A percentile compares a stretch with the other conserved stretches of the same genome.
phyloP scores from a whole-genome alignment of 30 jellyfish, hydroid and myxozoan species.

The Turritopsis rubra region DNA sequence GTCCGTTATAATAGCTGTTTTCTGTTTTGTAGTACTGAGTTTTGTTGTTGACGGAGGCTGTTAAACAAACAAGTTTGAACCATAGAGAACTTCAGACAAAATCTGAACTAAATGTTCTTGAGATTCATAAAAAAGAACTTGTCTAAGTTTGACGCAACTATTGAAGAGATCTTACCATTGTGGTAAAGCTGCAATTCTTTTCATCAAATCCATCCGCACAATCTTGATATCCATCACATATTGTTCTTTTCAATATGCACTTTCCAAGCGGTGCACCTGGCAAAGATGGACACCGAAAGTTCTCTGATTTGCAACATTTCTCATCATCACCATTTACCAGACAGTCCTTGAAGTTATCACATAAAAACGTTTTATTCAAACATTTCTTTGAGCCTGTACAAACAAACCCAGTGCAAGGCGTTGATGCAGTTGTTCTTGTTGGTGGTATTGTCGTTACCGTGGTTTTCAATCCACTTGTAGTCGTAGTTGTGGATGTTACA shows the following conservation, averaged over 20 bases:
- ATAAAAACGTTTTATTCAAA: slow-evolving; percentile 24
- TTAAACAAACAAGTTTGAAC: not conserved
- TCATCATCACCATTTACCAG: slow-evolving; percentile 58
- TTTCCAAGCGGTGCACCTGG: slow-evolving; percentile 37
- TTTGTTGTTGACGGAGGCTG: not conserved
- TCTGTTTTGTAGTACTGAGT: not conserved
- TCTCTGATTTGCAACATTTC: slow-evolving; percentile 44
- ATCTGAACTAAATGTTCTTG: too few relatives aligned
- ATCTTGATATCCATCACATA: slow-evolving; percentile 56
- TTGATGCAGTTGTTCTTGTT: not conserved
- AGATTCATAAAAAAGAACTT: too few relatives aligned
- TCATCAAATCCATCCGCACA: slow-evolving; percentile 73
- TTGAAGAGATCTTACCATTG: too few relatives aligned
- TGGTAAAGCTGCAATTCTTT: slow-evolving; percentile 41
- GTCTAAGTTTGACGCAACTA: too few relatives aligned
- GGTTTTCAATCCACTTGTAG: slow-evolving; percentile 11
- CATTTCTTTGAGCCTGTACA: slow-evolving; percentile 46
- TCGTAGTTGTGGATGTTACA: slow-evolving; percentile 19
- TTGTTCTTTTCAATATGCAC: slow-evolving; percentile 32
- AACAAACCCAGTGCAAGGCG: slow-evolving; percentile 50
- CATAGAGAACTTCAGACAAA: not conserved
- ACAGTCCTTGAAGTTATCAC: slow-evolving; percentile 64
- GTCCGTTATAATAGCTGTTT: slow-evolving; percentile 6
- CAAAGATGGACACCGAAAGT: slow-evolving; percentile 38
- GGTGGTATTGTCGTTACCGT: not conserved